Evolutionary conservation across 2,113 vertebrate species (phyloP).

Genomic region (Scomber japonicus): DNA sequence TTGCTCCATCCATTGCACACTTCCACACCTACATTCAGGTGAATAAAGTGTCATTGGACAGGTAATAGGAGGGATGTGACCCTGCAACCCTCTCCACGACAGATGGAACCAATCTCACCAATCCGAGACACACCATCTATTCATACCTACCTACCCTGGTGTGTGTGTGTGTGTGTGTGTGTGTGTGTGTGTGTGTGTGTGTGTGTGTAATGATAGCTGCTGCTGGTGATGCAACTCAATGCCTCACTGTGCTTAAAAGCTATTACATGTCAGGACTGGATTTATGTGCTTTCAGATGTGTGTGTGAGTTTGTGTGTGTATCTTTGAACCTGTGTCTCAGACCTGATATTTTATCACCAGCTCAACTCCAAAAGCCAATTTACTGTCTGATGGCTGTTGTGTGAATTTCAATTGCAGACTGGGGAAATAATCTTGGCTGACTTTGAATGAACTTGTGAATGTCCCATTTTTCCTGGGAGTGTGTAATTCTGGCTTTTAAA

Average conservation of each 20-base stretch:
- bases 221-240: conserved; percentile 68
- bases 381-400: conserved; percentile 62
- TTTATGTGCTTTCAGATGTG: conserved; percentile 58
- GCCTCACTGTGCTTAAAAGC: conserved; percentile 69
- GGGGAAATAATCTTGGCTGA: conserved; percentile 58
- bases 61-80: conserved; percentile 74
- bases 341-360: conserved; percentile 67
- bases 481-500: conserved; percentile 15
- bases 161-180: conserved; percentile 48
- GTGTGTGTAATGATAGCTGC: conserved; percentile 64
- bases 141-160: conserved; percentile 60
- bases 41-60: conserved; percentile 67
- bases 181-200: conserved; percentile 26
- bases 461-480: conserved; percentile 23
- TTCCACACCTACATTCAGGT: conserved; percentile 50
- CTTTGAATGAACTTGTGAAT: conserved; percentile 64
- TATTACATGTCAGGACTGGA: conserved; percentile 68
- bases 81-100: conserved; percentile 67
- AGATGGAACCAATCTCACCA: conserved; percentile 78
- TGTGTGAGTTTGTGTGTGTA: conserved; percentile 42
- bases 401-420: conserved; percentile 48
- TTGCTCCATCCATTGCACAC: conserved; percentile 59
- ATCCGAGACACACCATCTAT: conserved; percentile 69
- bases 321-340: conserved; percentile 57
- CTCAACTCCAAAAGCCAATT: conserved; percentile 71